Evolutionary conservation across 1,140 invertebrate species (phyloP).

Genomic region (Macrobrachium rosenbergii): DNA sequence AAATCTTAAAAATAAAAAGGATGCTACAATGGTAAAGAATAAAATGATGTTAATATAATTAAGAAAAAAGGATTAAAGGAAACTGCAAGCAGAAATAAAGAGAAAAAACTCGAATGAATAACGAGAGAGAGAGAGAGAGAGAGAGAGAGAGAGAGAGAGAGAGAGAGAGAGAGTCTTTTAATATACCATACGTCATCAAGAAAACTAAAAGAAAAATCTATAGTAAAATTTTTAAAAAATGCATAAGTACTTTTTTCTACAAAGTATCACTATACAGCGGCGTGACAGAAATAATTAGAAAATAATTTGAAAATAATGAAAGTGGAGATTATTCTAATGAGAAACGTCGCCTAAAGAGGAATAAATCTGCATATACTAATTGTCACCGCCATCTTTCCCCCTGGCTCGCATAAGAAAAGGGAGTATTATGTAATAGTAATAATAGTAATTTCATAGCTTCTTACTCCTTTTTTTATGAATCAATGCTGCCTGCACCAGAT

Average conservation of each 20-base stretch:
- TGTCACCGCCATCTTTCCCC: no score
- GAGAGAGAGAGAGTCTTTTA: no score
- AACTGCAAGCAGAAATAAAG: neutral
- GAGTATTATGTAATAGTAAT: neutral
- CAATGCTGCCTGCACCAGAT: no score
- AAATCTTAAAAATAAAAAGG: neutral
- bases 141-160: slow-evolving; percentile 27
- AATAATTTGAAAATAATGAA: no score
- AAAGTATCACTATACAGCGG: no score
- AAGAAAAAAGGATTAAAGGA: neutral
- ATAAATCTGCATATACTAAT: no score
- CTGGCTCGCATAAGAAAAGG: no score
- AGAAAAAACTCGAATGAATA: neutral
- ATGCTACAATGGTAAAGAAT: neutral
- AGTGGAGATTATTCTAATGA: no score
- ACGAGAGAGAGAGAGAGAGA: neutral
- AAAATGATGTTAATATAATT: neutral
- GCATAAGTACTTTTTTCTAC: no score
- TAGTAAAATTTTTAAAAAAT: neutral
- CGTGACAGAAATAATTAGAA: no score
- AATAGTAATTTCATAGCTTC: neutral
- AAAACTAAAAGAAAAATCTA: slow-evolving; percentile 5
- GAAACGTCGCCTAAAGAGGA: no score
- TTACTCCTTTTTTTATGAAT: neutral
- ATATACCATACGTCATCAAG: no score